Evolutionary conservation across 2,113 vertebrate genomes (phyloP), one percentile per base, ranked within the genome.

Genomic region (Hystrix cristata): DNA sequence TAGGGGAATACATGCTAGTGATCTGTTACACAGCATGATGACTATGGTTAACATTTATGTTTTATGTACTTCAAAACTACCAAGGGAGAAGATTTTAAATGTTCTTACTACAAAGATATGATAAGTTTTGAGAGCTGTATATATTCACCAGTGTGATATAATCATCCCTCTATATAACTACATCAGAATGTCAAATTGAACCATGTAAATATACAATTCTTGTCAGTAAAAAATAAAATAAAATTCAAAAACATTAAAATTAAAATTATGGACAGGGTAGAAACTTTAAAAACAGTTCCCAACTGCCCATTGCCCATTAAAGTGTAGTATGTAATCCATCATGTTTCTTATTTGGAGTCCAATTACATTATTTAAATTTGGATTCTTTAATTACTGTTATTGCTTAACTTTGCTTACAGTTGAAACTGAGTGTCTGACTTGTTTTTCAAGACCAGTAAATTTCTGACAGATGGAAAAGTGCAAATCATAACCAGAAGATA

Each of bases 401-500:
- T 95, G 29, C 12, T 43, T 85, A 95, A 81, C 48, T 93, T 67
- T 94, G 29, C 60, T 95, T 93, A 83, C 89, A 95, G 90, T 87
- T 91, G 53, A 95, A 94, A 97, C 64, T 76, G 34, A 95, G 9
- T 64, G 18, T 90, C n/a, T 92, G 21, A 93, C 88, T 90, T 97
- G 38, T 96, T 95, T 96, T 96, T 95, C 10, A 91, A 84, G 25
- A 91, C 60, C 55, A 69, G 88, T 92, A 67, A 89, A 87, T 14
- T 90, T 96, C 48, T 95, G 92, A 90, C 57, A 98, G 94, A 92
- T 18, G 62, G 64, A 55, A 96, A 95, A 69, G 87, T 81, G n/a
- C 95, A 93, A 97, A 95, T 97, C 64, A 93, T 90, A 95, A 94
- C 14, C 46, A 86, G 91, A 93, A 96, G 46, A 85, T 91, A 84